Conservation (phyloP, 37 sponge, comb jelly and placozoan genomes). For the Bolinopsis microptera region DNA sequence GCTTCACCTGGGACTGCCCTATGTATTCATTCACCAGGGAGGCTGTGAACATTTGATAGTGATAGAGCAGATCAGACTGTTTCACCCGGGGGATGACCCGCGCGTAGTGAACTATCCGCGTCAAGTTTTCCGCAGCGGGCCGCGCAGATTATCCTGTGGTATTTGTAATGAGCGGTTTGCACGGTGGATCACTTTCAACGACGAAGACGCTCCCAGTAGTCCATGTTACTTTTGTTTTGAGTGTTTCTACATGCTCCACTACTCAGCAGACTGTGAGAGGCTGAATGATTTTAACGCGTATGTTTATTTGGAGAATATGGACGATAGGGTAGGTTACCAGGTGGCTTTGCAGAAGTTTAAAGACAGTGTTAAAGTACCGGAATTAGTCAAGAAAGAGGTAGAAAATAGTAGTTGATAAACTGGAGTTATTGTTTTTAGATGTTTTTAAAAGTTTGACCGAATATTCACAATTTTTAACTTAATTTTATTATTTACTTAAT, state of each 20-base stretch:
- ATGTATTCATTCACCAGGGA: slow-evolving; percentile 54
- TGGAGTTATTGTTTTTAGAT: too few species aligned
- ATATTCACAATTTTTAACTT: too few species aligned
- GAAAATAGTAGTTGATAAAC: neutral
- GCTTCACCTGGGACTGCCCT: slow-evolving; percentile 27
- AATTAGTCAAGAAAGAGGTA: neutral
- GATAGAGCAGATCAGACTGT: slow-evolving; percentile 38
- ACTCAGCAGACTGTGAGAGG: neutral
- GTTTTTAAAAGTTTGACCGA: too few species aligned
- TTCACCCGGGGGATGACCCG: slow-evolving; percentile 57
- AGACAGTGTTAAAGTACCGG: neutral
- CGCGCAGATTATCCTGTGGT: neutral
- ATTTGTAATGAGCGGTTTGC: slow-evolving; percentile 8
- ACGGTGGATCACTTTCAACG: slow-evolving; percentile 48
- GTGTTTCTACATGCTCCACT: slow-evolving; percentile 54
- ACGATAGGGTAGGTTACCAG: slow-evolving; percentile 43
- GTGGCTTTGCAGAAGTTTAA: slow-evolving; percentile 45
- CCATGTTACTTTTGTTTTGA: slow-evolving; percentile 26
- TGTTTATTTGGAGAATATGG: slow-evolving; percentile 34
- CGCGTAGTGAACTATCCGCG: slow-evolving; percentile 14
- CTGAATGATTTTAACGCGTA: slow-evolving; percentile 36
- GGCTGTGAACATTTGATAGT: slow-evolving; percentile 41
- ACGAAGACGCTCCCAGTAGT: slow-evolving; percentile 35
- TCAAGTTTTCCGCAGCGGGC: neutral
- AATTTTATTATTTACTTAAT: too few species aligned